phyloP scores from a whole-genome alignment of 2,797 vertebrate species.

The Remorina albescens region DNA sequence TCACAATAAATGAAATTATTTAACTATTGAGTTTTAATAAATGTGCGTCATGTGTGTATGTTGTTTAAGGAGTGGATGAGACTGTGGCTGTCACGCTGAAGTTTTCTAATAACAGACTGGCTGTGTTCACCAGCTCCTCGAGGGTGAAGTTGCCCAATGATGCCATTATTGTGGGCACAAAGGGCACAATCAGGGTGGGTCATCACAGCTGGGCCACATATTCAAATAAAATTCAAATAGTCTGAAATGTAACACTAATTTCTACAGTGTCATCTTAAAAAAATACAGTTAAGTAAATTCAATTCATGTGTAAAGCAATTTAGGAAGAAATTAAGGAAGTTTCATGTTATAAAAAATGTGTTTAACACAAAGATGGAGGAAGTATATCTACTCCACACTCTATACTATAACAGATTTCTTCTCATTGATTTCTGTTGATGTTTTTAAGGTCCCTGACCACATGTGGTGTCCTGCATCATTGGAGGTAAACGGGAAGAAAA shows the following conservation, averaged over 20 bases:
- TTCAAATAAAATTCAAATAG: neutral
- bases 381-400: neutral
- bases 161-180: constrained; percentile 83
- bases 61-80: constrained; percentile 86
- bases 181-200: constrained; percentile 84
- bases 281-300: neutral
- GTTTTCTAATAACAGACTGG: constrained; percentile 86
- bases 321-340: neutral
- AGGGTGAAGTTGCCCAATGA: constrained; percentile 78
- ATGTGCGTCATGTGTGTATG: constrained; percentile 6
- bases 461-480: constrained; percentile 88
- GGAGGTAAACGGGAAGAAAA: constrained; percentile 82
- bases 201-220: no score
- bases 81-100: constrained; percentile 84
- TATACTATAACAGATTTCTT: neutral
- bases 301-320: constrained; percentile 3
- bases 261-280: neutral
- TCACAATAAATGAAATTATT: neutral
- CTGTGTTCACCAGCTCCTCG: constrained; percentile 83
- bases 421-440: neutral
- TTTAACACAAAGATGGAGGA: neutral
- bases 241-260: neutral
- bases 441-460: constrained; percentile 78
- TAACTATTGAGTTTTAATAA: neutral
- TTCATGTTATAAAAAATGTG: neutral